Evolutionary conservation across 2,888 invertebrate species (phyloP), one percentile per base, ranked within the genome.

Genomic region (Papilio protenor): DNA sequence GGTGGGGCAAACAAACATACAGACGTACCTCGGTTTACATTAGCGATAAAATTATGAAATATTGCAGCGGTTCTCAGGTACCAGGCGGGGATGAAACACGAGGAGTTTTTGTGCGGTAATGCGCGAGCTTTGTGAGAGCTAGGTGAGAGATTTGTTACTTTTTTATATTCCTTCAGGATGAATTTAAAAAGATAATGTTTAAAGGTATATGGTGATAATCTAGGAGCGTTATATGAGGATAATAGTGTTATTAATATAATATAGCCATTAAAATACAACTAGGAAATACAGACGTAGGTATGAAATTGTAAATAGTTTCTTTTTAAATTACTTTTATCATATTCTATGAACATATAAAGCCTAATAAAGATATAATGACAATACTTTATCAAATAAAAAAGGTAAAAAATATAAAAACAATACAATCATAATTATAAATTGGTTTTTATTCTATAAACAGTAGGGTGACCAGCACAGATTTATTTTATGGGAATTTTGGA

Each of bases 21-120:
- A 87, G 87, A 85, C 84, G 83, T 85, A 87, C 88, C 85, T 84
- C 85, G 85, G 86, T 86, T 89, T 90, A 90, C 91, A 91, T 92
- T 92, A 92, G 88, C 89, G 91, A 92, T 92, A 91, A 91, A 91
- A 89, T 91, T 90, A 91, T 92, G 91, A 92, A 89, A 90, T 91
- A 92, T 87, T 84, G 88, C 85, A 79, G 80, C 79, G 80, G 80
- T 79, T 81, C 81, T 79, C 76, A 40, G 79, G 75, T 81, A 80
- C 79, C 73, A 77, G 79, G 77, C 80, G 75, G 70, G 81, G 81
- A 84, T 85, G 84, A 84, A 84, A 84, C 84, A 85, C 80, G 81
- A 82, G 80, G 80, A 81, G 83, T 83, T 85, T 82, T 80, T 82
- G 81, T 76, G 80, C 84, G 79, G 81, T 83, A 83, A 82, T 83